Conservation (phyloP, 1,140 invertebrate genomes). For the Drosophila tani region DNA sequence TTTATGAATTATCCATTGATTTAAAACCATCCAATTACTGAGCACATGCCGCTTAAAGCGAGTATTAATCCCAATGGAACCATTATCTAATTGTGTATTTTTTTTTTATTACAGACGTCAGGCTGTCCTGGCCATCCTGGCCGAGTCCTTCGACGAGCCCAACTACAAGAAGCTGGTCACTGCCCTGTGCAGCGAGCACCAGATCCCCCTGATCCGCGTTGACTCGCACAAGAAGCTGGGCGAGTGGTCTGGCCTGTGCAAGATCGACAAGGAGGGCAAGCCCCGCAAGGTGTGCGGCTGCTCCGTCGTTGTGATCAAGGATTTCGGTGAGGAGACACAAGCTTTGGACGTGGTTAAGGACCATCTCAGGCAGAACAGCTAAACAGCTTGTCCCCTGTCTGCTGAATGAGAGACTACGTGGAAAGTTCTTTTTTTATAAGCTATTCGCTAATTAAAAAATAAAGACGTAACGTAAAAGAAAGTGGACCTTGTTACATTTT, state of each 20-base stretch:
- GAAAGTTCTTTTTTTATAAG: slow-evolving; percentile 61
- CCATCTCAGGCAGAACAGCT: slow-evolving; percentile 90
- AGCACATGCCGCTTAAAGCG: slow-evolving; percentile 3
- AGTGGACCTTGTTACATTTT: slow-evolving; percentile 50
- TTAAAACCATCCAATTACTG: slow-evolving; percentile 75
- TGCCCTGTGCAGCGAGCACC: slow-evolving; percentile 98
- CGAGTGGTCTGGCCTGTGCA: slow-evolving; percentile 99
- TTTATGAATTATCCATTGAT: slow-evolving; percentile 83
- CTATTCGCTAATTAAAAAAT: slow-evolving; percentile 57
- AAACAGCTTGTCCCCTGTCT: slow-evolving; percentile 61
- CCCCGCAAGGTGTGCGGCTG: slow-evolving; percentile 99
- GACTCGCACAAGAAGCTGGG: slow-evolving; percentile 99
- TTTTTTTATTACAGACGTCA: slow-evolving; percentile 89
- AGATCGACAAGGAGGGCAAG: slow-evolving; percentile 99
- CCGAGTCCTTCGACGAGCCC: slow-evolving; percentile 99
- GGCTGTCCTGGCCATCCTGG: slow-evolving; percentile 97
- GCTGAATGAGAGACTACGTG: slow-evolving; percentile 79
- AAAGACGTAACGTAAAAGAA: slow-evolving; percentile 45
- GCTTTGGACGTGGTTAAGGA: slow-evolving; percentile 96
- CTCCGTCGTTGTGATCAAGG: slow-evolving; percentile 99
- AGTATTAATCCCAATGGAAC: too few species aligned
- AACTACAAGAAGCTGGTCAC: slow-evolving; percentile 99
- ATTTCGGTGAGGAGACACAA: slow-evolving; percentile 98
- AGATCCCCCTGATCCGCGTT: slow-evolving; percentile 97
- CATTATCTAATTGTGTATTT: neutral